These are phyloP conservation scores for Rotaria magnacalcarata DNA, from an alignment of 2,888 invertebrate species.

Conservation along the genomic window DNA sequence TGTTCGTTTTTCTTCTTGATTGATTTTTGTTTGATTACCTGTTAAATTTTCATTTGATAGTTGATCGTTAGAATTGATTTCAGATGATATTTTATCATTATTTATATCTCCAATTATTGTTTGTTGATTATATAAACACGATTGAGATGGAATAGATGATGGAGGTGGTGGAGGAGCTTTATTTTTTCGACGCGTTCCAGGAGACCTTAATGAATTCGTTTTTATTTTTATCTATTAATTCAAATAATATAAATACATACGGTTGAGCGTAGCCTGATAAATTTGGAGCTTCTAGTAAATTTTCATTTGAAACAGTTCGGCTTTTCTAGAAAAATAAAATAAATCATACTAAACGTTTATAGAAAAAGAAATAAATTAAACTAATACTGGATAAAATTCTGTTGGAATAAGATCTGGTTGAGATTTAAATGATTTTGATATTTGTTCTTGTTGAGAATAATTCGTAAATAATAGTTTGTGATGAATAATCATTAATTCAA, in stretches of 20 bases:
- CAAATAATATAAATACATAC: background rate
- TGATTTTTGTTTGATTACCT: background rate
- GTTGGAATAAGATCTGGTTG: background rate
- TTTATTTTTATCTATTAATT: background rate
- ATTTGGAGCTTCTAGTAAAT: background rate
- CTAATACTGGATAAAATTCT: background rate
- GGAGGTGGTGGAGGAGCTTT: background rate
- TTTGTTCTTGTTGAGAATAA: background rate
- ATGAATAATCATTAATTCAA: slow-evolving; percentile 24
- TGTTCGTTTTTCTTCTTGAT: background rate
- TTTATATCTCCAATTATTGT: background rate
- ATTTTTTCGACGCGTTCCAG: slow-evolving; percentile 14
- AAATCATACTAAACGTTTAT: background rate
- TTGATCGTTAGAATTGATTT: background rate
- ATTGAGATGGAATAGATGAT: background rate
- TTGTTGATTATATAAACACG: background rate
- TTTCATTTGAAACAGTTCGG: background rate
- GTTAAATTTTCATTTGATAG: background rate
- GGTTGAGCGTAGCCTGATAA: background rate
- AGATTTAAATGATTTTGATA: background rate
- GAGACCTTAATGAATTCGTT: background rate
- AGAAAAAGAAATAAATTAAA: background rate
- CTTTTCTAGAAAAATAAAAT: background rate
- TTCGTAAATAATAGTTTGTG: background rate
- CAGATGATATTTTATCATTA: too few relatives aligned